Evolutionary conservation across 23 tunicate species (phyloP).

Genomic region (Botrylloides violaceus): DNA sequence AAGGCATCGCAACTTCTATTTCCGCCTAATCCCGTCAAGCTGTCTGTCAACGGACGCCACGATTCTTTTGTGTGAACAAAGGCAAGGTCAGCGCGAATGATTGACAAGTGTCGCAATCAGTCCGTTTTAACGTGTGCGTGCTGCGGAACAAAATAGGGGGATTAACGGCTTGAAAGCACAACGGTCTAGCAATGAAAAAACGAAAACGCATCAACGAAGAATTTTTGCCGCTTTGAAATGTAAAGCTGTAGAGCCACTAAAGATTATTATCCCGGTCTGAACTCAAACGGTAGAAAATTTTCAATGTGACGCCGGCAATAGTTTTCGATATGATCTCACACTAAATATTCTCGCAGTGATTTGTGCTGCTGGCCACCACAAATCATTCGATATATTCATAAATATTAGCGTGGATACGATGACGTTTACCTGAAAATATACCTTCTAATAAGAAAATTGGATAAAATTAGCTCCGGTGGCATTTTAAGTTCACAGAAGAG

Average conservation of each 20-base stretch:
- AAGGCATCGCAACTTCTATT: neutral
- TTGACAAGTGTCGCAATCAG: neutral
- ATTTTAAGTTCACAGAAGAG: neutral
- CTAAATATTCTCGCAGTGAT: neutral
- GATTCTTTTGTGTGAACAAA: neutral
- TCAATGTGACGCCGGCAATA: too few relatives aligned
- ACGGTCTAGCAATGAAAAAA: neutral
- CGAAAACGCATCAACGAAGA: neutral
- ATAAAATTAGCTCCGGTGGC: neutral
- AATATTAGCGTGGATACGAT: neutral
- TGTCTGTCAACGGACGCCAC: neutral
- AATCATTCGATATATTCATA: neutral
- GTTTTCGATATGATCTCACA: neutral
- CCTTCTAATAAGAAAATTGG: conserved; percentile 2
- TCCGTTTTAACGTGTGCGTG: neutral
- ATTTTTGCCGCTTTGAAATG: neutral
- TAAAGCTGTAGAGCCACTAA: neutral
- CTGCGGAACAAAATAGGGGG: neutral
- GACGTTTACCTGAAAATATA: neutral
- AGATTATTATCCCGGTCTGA: neutral
- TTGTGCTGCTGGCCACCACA: neutral
- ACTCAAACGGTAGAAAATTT: too few relatives aligned
- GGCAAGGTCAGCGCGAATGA: neutral
- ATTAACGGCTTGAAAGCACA: neutral
- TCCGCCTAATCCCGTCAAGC: neutral